Conservation (phyloP, 2,797 vertebrate species). For the Xiphophorus birchmanni region DNA sequence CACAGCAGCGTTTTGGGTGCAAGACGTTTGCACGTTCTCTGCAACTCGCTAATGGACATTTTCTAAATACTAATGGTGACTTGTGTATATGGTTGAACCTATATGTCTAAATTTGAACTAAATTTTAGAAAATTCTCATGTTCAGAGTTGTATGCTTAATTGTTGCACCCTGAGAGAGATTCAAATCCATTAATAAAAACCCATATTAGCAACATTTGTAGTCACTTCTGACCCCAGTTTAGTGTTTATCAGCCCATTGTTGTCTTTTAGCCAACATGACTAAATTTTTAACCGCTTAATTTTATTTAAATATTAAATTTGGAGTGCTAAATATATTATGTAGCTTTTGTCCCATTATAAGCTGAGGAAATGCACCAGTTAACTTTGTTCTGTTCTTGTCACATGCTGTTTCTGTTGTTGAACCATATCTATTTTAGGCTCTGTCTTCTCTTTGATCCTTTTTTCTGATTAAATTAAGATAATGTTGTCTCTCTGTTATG, state of each 20-base stretch:
- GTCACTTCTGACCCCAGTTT: background rate
- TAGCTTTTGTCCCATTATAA: background rate
- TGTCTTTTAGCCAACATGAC: background rate
- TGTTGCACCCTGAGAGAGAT: background rate
- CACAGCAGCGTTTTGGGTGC: background rate
- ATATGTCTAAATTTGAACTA: background rate
- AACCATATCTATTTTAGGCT: slow-evolving; percentile 44
- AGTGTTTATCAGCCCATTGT: background rate
- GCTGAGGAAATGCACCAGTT: background rate
- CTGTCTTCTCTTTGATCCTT: slow-evolving; percentile 19
- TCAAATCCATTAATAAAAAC: background rate
- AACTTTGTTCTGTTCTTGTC: background rate
- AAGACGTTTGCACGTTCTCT: background rate
- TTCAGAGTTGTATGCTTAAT: background rate
- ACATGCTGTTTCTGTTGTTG: background rate
- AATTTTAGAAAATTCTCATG: background rate
- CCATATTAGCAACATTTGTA: background rate
- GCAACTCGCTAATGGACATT: background rate
- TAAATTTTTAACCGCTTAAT: background rate
- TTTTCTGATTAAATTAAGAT: slow-evolving; percentile 49
- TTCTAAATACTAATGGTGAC: background rate
- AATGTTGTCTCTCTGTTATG: slow-evolving; percentile 41
- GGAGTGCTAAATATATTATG: background rate
- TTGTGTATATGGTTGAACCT: background rate
- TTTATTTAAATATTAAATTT: background rate